A percentile compares a stretch with the other conserved stretches of the same genome.
Conservation (phyloP, 2,113 vertebrate genomes). For the Aix galericulata region DNA sequence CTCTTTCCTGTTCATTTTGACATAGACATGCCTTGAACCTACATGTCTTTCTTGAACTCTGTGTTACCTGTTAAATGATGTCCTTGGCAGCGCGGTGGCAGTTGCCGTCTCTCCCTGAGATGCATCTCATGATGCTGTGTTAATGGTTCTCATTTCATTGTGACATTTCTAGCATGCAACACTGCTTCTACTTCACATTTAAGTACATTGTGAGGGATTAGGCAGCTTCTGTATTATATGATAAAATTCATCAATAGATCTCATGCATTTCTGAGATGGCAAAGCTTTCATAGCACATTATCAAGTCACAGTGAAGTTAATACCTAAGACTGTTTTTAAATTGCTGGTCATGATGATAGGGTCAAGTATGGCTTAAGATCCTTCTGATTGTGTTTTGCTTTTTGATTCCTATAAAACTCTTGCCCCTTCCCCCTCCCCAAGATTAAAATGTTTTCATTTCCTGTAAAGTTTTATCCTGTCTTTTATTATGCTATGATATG, state of each 20-base stretch:
- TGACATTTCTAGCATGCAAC: neutral
- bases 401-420: neutral
- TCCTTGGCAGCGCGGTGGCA: neutral
- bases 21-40: rapidly evolving
- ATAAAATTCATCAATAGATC: neutral
- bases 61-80: neutral
- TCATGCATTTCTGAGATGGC: neutral
- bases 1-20: neutral
- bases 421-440: neutral
- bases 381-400: neutral
- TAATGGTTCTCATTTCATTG: neutral
- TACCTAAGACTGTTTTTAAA: neutral
- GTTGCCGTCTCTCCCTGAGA: neutral
- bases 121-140: rapidly evolving
- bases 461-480: neutral
- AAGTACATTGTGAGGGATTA: neutral
- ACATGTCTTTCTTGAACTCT: neutral
- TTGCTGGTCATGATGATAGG: neutral
- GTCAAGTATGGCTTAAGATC: neutral
- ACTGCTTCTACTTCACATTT: neutral
- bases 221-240: neutral
- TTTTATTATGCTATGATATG: neutral
- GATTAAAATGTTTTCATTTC: neutral
- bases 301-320: neutral
- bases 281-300: neutral